A percentile compares a stretch with the other conserved stretches of the same genome.
Evolutionary conservation across 2,113 vertebrate genomes (phyloP).

Genomic region (Notothenia coriiceps): DNA sequence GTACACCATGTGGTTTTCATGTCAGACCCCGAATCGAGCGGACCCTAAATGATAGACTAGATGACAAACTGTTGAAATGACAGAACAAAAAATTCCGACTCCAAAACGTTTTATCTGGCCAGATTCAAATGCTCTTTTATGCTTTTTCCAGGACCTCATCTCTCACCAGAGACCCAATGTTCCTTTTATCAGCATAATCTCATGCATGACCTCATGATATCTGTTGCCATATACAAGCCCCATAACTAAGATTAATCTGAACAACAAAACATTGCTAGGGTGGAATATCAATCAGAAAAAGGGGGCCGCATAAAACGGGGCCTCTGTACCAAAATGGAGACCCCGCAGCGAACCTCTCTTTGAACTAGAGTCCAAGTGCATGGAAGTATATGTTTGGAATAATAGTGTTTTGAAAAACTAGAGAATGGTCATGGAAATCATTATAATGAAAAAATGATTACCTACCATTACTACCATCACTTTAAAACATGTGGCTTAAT

Average conservation of each 20-base stretch:
- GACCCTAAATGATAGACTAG: constrained; percentile 39
- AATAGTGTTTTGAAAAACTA: constrained; percentile 56
- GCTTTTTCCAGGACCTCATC: constrained; percentile 65
- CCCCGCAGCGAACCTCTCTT: constrained; percentile 30
- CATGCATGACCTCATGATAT: constrained; percentile 59
- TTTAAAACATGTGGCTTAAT: constrained; percentile 35
- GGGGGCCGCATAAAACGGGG: constrained; percentile 34
- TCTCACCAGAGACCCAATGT: constrained; percentile 22
- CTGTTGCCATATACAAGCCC: constrained; percentile 41
- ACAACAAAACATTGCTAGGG: constrained; percentile 66
- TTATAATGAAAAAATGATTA: constrained; percentile 45
- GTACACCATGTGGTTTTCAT: constrained; percentile 34
- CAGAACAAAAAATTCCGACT: constrained; percentile 40
- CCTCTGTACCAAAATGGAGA: constrained; percentile 40
- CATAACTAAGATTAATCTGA: constrained; percentile 36
- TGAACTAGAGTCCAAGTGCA: constrained; percentile 58
- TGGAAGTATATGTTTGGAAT: constrained; percentile 62
- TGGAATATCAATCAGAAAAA: constrained; percentile 56
- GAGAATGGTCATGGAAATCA: constrained; percentile 41
- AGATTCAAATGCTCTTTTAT: constrained; percentile 32
- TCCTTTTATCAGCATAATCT: constrained; percentile 67
- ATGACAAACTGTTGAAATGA: constrained; percentile 59
- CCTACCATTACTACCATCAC: constrained; percentile 18
- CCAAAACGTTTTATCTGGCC: constrained; percentile 50
- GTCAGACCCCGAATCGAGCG: constrained; percentile 9